These are phyloP conservation scores for Lipophrys pholis DNA, from an alignment of 2,113 vertebrate species.

Conservation along the genomic window DNA sequence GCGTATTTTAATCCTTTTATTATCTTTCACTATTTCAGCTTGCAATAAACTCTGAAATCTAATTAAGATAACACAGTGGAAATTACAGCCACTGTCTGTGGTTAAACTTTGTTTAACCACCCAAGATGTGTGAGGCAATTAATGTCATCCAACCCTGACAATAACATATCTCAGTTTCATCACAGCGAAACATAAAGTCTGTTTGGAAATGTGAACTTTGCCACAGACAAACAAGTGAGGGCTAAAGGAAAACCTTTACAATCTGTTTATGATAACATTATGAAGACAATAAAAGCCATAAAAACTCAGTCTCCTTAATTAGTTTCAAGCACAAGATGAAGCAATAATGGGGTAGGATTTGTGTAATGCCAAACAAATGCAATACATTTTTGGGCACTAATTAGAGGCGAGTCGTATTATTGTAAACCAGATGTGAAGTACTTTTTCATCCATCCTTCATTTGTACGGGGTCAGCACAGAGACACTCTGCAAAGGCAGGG, in stretches of 20 bases:
- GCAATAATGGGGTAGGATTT: background rate
- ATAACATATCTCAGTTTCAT: background rate
- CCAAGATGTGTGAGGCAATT: constrained; percentile 5
- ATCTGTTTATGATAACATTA: background rate
- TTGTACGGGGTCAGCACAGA: too few relatives aligned
- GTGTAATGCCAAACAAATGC: background rate
- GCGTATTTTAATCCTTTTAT: background rate
- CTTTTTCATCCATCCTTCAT: too few relatives aligned
- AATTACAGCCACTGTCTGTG: background rate
- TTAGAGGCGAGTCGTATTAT: too few relatives aligned
- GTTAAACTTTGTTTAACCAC: background rate
- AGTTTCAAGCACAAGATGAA: background rate
- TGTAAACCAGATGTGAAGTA: too few relatives aligned
- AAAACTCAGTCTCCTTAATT: background rate
- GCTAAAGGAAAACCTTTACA: background rate
- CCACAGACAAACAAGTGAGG: background rate
- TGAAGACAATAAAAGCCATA: background rate
- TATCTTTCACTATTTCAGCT: background rate
- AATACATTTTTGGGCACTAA: background rate
- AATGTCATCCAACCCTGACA: constrained; percentile 9
- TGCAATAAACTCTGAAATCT: background rate
- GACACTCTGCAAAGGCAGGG: too few relatives aligned
- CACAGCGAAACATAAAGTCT: background rate
- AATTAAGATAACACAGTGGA: background rate
- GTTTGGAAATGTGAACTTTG: background rate